Percentiles rank a stretch among this genome's conserved stretches.
Conservation (phyloP, 2,797 vertebrate species). For the Spinibarbus caldwelli region DNA sequence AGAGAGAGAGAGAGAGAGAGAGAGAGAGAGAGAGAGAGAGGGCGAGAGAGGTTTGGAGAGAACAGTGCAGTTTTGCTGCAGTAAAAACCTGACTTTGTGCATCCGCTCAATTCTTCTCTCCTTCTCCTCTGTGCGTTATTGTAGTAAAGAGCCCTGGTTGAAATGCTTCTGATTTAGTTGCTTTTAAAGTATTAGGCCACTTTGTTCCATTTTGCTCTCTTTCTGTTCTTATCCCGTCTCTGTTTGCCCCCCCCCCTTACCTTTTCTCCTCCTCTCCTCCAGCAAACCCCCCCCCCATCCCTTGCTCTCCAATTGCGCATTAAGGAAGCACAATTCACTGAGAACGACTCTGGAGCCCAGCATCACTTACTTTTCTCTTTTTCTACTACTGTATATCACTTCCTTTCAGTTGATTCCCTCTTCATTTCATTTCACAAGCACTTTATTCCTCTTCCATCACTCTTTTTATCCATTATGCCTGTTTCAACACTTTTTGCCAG, state of each 20-base stretch:
- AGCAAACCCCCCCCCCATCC: conserved; percentile 43
- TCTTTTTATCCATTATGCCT: conserved; percentile 17
- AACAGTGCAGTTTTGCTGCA: conserved; percentile 79
- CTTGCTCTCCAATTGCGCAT: conserved; percentile 74
- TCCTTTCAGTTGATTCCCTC: conserved; percentile 40
- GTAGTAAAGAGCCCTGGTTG: not conserved
- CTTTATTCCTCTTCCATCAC: not conserved
- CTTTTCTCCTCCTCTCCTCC: conserved; percentile 10
- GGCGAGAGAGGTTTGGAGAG: conserved; percentile 10
- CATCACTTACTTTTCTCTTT: conserved; percentile 35
- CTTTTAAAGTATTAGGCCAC: not conserved
- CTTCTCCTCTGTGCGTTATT: not conserved
- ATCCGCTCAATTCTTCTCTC: conserved; percentile 28
- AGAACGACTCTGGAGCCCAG: conserved; percentile 54
- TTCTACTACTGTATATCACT: conserved; percentile 37
- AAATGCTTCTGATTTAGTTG: not conserved
- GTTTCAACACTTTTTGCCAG: not conserved
- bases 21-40: conserved; percentile 2
- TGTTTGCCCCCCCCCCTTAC: conserved; percentile 17
- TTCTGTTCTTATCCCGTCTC: conserved; percentile 23
- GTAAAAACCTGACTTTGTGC: conserved; percentile 71
- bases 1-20: not conserved
- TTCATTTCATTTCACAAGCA: conserved; percentile 20
- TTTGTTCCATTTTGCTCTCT: not conserved
- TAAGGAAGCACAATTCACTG: conserved; percentile 76